Evolutionary conservation across 1,140 invertebrate species (phyloP).

Genomic region (Drosophila obscura): DNA sequence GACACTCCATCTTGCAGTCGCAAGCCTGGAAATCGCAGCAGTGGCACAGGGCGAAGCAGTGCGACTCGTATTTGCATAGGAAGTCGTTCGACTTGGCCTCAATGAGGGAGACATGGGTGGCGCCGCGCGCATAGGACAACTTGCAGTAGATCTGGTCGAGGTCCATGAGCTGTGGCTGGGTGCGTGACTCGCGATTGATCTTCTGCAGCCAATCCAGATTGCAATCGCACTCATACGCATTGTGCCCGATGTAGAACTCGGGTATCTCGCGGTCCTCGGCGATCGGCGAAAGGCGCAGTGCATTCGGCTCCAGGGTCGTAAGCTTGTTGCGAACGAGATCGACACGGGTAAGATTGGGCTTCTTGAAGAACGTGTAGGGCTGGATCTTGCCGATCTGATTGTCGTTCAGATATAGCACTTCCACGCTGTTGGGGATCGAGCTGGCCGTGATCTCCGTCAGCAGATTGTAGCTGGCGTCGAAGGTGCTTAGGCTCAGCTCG

Average conservation of each 20-base stretch:
- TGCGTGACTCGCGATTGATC: constrained; percentile 89
- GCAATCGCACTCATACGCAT: constrained; percentile 96
- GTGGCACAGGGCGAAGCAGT: constrained; percentile 95
- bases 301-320: constrained; percentile 93
- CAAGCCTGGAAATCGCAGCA: constrained; percentile 97
- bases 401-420: constrained; percentile 92
- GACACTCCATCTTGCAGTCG: constrained; percentile 97
- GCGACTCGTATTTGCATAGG: constrained; percentile 94
- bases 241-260: constrained; percentile 95
- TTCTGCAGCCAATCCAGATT: constrained; percentile 89
- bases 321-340: constrained; percentile 94
- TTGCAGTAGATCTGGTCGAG: constrained; percentile 94
- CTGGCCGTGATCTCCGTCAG: constrained; percentile 93
- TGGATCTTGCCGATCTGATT: constrained; percentile 94
- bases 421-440: constrained; percentile 93
- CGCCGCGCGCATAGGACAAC: constrained; percentile 92
- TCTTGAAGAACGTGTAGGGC: constrained; percentile 96
- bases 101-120: constrained; percentile 90
- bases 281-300: constrained; percentile 91
- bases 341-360: constrained; percentile 93
- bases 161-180: constrained; percentile 94
- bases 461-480: constrained; percentile 94
- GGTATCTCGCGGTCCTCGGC: constrained; percentile 91
- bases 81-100: constrained; percentile 94
- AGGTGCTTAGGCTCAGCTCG: constrained; percentile 91